Base-by-base conservation (phyloP, 2,113 vertebrate species). In the Oceanodroma tethys region DNA sequence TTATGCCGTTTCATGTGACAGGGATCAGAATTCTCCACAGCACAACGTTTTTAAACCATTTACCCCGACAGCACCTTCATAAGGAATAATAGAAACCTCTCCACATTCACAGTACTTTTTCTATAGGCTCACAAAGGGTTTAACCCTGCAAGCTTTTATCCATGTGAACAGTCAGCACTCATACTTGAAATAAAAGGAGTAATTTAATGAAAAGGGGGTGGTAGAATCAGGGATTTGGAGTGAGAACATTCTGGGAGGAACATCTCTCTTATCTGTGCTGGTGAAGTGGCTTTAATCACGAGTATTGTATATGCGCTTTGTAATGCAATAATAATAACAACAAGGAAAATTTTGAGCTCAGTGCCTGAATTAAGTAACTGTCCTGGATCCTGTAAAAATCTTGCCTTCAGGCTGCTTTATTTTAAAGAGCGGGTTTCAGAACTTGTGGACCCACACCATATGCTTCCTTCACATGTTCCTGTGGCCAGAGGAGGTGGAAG, bases 1-100 rank as follows among this genome's bases (percentile, higher is more conserved):
- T 96, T 93, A 76, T 96, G 78, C 89, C 0, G 21, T 91, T 97
- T 85, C 95, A 95, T 91, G 97, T 96, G 95, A 96, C 94, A 90
- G 67, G 91, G 94, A 97, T 96, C 94, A 96, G 93, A 96, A 90
- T 63, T 93, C 89, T 91, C 91, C 81, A 47, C 6, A 71, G 84
- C 67, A 66, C 38, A 19, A 95, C 2, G 16, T 83, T 95, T 87
- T 79, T 55, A 96, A 96, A 73, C 50, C 89, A 85, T 95, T 94
- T 95, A 93, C 71, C 21, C 87, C 7, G 2, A 76, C 85, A 96
- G 85, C 81, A 95, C 89, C 84, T 96, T 91, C 86, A 72, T 53
- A 59, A 86, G 0, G 0, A 93, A 75, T 75, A 95, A 95, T 6
- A 80, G 59, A 88, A 93, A 86, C 52, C 74, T 70, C 71, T 87